Evolutionary conservation across 2,113 vertebrate species (phyloP).

Genomic region (Corydoras maculifer): DNA sequence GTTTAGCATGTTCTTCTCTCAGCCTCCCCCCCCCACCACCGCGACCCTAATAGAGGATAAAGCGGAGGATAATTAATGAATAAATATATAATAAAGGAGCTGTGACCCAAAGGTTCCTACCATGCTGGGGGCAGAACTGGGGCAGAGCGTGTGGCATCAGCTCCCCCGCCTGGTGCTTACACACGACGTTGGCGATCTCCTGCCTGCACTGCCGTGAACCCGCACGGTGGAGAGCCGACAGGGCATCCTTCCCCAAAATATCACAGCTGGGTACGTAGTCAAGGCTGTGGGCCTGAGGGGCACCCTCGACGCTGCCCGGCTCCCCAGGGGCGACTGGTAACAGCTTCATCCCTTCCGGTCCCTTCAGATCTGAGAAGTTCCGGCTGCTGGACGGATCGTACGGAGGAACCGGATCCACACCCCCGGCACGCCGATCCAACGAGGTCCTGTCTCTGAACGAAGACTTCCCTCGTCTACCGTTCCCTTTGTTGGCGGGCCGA

Average conservation of each 20-base stretch:
- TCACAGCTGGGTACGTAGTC: slow-evolving; percentile 88
- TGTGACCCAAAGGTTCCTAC: slow-evolving; percentile 52
- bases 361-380: slow-evolving; percentile 70
- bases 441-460: slow-evolving; percentile 50
- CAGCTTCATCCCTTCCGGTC: slow-evolving; percentile 44
- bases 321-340: slow-evolving; percentile 74
- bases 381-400: slow-evolving; percentile 75
- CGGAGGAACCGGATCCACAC: slow-evolving; percentile 42
- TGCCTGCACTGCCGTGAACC: slow-evolving; percentile 84
- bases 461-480: slow-evolving; percentile 55
- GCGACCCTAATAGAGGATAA: too few species aligned
- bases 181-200: slow-evolving; percentile 90
- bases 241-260: slow-evolving; percentile 85
- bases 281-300: slow-evolving; percentile 75
- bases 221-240: slow-evolving; percentile 87
- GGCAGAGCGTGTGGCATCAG: slow-evolving; percentile 85
- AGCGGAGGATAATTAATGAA: too few species aligned
- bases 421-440: slow-evolving; percentile 42
- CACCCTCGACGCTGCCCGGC: slow-evolving; percentile 89
- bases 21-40: too few species aligned
- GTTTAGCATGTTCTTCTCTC: too few species aligned
- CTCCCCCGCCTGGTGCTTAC: slow-evolving; percentile 81
- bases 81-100: too few species aligned
- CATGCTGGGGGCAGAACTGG: slow-evolving; percentile 81
- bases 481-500: slow-evolving; percentile 59